phyloP scores from a whole-genome alignment of 1,140 invertebrate species.

The Rhagoletis pomonella region DNA sequence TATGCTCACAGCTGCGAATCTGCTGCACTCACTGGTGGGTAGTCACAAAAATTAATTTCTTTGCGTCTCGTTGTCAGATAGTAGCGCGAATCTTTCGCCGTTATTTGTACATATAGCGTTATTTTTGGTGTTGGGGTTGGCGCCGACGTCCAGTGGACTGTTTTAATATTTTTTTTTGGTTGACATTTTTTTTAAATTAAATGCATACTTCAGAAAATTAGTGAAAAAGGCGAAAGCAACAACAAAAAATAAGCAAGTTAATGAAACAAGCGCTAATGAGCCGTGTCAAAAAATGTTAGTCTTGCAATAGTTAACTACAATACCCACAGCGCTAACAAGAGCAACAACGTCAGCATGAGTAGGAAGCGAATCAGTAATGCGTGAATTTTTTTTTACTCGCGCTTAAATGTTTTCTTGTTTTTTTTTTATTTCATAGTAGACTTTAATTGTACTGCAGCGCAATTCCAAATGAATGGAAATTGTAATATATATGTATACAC shows the following conservation, averaged over 20 bases:
- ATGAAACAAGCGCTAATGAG: slow-evolving; percentile 6
- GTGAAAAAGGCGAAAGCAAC: neutral
- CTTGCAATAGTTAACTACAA: neutral
- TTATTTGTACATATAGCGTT: neutral
- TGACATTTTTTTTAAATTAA: neutral
- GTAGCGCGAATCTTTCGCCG: neutral
- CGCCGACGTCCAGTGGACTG: neutral
- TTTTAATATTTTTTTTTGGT: neutral
- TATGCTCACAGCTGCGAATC: neutral
- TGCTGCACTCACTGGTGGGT: neutral
- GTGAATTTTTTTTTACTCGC: neutral
- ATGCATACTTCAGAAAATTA: neutral
- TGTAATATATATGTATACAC: too few relatives aligned
- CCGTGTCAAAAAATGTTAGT: neutral
- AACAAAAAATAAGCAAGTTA: slow-evolving; percentile 8
- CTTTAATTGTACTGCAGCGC: too few relatives aligned
- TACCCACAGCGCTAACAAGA: neutral
- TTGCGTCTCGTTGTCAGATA: neutral
- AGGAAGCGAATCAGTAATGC: neutral
- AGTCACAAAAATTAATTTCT: neutral
- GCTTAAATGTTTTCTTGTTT: neutral
- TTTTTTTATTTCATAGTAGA: too few relatives aligned
- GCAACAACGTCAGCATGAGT: neutral
- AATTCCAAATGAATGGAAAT: too few relatives aligned
- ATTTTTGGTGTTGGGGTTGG: neutral